Evolutionary conservation across 64 coral and sea anemone species (phyloP).

Genomic region (Pocillopora damicornis): DNA sequence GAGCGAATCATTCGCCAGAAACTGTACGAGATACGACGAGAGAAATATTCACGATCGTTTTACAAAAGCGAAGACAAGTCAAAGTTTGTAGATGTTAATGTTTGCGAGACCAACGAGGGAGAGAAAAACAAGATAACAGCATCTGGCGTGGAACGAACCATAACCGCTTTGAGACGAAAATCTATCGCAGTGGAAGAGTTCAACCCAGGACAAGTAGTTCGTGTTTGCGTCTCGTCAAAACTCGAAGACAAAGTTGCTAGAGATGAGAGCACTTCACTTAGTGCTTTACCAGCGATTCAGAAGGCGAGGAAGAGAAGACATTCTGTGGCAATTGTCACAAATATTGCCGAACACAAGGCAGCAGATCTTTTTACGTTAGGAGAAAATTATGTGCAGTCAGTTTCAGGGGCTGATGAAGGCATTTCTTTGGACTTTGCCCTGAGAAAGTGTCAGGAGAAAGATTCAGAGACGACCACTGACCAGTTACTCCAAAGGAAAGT

Average conservation of each 20-base stretch:
- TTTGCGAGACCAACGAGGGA: neutral
- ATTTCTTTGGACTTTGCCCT: neutral
- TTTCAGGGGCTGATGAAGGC: neutral
- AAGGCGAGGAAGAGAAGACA: slow-evolving; percentile 14
- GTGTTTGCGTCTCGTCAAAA: slow-evolving; percentile 21
- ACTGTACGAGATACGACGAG: neutral
- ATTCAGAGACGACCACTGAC: neutral
- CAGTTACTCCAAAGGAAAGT: neutral
- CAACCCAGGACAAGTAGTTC: slow-evolving; percentile 4
- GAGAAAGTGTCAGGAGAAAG: neutral
- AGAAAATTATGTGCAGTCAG: neutral
- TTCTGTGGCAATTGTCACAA: neutral
- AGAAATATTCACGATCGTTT: slow-evolving; percentile 3
- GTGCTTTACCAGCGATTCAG: neutral
- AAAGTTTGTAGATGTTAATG: slow-evolving; percentile 11
- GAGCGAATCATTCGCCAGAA: neutral
- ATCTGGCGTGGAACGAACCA: slow-evolving; percentile 1
- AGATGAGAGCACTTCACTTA: neutral
- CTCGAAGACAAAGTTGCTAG: neutral
- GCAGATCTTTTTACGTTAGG: neutral
- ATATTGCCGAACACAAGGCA: neutral
- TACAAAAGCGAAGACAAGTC: neutral
- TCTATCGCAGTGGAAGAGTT: neutral
- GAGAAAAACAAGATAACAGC: neutral
- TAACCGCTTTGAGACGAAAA: slow-evolving; percentile 4